Evolutionary conservation across 2,888 invertebrate species (phyloP).

Genomic region (Drosophila anceps): DNA sequence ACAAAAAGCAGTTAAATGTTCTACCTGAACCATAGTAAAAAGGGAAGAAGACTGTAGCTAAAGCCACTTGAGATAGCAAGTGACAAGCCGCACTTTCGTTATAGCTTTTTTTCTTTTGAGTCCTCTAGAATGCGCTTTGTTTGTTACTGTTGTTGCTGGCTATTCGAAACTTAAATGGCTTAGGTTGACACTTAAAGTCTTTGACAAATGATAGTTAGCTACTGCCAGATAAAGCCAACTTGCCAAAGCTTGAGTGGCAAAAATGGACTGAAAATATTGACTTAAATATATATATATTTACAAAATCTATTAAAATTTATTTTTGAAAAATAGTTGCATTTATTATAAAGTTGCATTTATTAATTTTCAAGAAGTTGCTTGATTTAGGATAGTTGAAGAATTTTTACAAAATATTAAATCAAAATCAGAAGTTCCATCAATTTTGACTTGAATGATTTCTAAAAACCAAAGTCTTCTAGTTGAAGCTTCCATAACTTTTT

Average conservation of each 20-base stretch:
- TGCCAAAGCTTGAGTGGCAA: neutral
- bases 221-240: neutral
- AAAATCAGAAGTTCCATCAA: too few species aligned
- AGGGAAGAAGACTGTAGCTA: neutral
- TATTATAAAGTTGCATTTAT: too few species aligned
- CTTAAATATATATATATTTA: neutral
- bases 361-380: too few species aligned
- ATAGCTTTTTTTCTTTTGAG: neutral
- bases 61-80: neutral
- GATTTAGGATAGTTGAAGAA: too few species aligned
- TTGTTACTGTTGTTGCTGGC: neutral
- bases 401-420: too few species aligned
- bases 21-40: constrained; percentile 2
- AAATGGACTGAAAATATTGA: neutral
- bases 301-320: neutral
- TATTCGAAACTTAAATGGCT: constrained; percentile 4
- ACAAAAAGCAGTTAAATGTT: neutral
- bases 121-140: constrained; percentile 10
- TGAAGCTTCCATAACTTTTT: neutral
- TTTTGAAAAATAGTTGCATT: too few species aligned
- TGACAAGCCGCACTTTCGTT: constrained; percentile 10
- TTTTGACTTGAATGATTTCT: too few species aligned
- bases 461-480: too few species aligned
- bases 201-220: constrained; percentile 39
- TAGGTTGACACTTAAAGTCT: constrained; percentile 18